Conservation (phyloP, 2,888 invertebrate genomes). For the Melinaea marsaeus region DNA sequence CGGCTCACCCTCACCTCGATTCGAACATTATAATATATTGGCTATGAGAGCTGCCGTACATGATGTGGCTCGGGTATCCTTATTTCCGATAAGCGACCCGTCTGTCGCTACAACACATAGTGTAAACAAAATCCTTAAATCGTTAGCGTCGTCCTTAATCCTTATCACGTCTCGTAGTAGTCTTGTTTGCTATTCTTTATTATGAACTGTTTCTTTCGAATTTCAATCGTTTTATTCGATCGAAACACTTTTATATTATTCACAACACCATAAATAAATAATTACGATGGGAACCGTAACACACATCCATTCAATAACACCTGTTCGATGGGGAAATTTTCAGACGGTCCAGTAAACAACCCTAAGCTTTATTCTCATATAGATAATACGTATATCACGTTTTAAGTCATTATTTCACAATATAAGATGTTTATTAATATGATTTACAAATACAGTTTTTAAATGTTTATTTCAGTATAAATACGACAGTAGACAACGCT, state of each 20-base stretch:
- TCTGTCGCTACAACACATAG: slow-evolving; percentile 37
- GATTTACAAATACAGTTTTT: slow-evolving; percentile 10
- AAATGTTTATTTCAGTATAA: slow-evolving; percentile 62
- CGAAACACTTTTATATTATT: slow-evolving; percentile 74
- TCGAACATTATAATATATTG: slow-evolving; percentile 49
- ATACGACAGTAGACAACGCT: slow-evolving; percentile 62
- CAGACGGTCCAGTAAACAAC: slow-evolving; percentile 78
- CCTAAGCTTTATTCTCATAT: slow-evolving; percentile 36
- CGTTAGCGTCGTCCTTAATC: slow-evolving; percentile 40
- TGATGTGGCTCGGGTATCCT: slow-evolving; percentile 37
- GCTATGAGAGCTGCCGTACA: slow-evolving; percentile 34
- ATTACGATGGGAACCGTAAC: slow-evolving; percentile 72
- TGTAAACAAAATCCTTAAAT: slow-evolving; percentile 34
- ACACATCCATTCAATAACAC: slow-evolving; percentile 86
- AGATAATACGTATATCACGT: slow-evolving; percentile 29
- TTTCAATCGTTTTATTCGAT: slow-evolving; percentile 40
- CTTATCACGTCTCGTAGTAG: slow-evolving; percentile 13
- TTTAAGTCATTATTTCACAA: neutral
- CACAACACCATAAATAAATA: slow-evolving; percentile 69
- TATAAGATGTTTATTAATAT: neutral
- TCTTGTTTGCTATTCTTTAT: slow-evolving; percentile 31
- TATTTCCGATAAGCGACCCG: slow-evolving; percentile 38
- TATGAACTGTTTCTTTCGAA: slow-evolving; percentile 10
- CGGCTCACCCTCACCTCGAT: slow-evolving; percentile 66
- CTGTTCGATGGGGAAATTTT: slow-evolving; percentile 85